A percentile compares a stretch with the other conserved stretches of the same genome.
phyloP scores from a whole-genome alignment of 2,797 vertebrate genomes.

The Acipenser ruthenus region DNA sequence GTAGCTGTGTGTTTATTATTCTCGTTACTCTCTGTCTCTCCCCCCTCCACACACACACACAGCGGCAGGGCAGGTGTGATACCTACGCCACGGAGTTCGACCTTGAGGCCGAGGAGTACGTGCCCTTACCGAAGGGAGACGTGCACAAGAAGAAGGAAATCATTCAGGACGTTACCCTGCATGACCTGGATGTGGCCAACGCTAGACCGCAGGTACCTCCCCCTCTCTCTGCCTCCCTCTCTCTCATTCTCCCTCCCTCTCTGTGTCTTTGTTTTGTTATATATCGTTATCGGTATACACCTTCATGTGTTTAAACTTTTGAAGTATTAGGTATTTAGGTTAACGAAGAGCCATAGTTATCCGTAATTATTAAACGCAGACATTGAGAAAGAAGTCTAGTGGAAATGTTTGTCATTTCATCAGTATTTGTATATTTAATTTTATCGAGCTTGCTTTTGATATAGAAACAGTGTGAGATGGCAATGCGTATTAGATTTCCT shows the following conservation, averaged over 20 bases:
- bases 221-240: background rate
- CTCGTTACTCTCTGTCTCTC: conserved; percentile 4
- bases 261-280: background rate
- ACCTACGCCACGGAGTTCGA: conserved; percentile 97
- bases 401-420: background rate
- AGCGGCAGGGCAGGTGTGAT: conserved; percentile 97
- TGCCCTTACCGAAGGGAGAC: conserved; percentile 94
- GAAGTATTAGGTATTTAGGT: no score
- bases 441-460: no score
- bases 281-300: no score
- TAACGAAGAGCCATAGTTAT: no score
- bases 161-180: conserved; percentile 95
- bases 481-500: no score
- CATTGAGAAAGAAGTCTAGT: background rate
- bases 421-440: background rate
- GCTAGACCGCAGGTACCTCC: conserved; percentile 84
- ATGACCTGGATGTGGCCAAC: conserved; percentile 92
- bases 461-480: no score
- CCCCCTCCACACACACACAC: conserved; percentile 27
- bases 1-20: no score
- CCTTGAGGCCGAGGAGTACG: conserved; percentile 97
- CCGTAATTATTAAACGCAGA: no score
- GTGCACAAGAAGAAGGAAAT: conserved; percentile 99
- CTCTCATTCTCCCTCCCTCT: background rate
- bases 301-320: no score